A percentile compares a stretch with the other conserved stretches of the same genome.
Conservation (phyloP, 2,113 vertebrate species). For the Hyaena hyaena region DNA sequence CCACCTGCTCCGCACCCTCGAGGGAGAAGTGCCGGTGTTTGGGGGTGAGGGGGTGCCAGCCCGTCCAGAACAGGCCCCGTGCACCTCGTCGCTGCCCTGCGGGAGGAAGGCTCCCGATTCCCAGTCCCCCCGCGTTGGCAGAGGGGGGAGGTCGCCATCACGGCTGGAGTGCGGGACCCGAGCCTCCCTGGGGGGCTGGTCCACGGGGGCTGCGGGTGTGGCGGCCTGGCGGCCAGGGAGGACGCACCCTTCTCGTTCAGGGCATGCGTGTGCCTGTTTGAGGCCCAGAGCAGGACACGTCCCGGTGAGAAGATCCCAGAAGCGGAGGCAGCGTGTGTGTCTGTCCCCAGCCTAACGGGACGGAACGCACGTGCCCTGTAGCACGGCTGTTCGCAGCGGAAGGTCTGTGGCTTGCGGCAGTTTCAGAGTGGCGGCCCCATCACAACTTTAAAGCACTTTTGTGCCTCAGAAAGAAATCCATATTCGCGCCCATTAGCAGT, state of each 20-base stretch:
- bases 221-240: no score
- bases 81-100: neutral
- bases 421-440: no score
- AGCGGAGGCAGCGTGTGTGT: no score
- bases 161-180: neutral
- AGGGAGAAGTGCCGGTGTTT: neutral
- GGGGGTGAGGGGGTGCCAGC: neutral
- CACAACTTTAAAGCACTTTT: neutral
- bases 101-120: no score
- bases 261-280: neutral
- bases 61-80: no score
- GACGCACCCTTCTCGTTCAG: no score
- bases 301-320: neutral
- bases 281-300: neutral
- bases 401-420: no score
- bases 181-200: neutral
- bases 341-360: neutral
- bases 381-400: fast-evolving
- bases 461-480: neutral
- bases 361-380: fast-evolving
- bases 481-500: neutral
- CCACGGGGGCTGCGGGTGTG: no score
- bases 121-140: neutral
- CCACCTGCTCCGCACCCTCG: neutral
- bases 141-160: neutral